Conservation (phyloP, 2,113 vertebrate species). For the Atrichornis clamosus region DNA sequence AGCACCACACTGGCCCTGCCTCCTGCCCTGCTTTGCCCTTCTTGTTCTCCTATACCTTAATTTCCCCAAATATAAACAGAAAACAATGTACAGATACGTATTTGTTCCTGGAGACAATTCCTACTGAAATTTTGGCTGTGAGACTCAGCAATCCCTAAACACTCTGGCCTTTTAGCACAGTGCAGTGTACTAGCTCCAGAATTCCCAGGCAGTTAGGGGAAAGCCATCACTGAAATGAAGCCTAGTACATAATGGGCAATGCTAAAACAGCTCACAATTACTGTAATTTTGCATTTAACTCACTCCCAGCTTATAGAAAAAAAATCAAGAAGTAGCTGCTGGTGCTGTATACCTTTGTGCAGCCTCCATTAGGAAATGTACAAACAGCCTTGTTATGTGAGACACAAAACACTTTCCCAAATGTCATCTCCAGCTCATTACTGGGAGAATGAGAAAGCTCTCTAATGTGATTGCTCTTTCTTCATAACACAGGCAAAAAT, state of each 20-base stretch:
- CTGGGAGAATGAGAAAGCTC: constrained; percentile 49
- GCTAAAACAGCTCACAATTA: constrained; percentile 68
- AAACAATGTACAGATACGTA: neutral
- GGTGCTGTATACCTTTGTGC: constrained; percentile 12
- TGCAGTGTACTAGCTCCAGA: neutral
- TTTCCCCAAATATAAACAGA: neutral
- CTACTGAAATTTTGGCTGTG: neutral
- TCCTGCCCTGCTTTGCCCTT: neutral
- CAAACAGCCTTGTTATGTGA: constrained; percentile 63
- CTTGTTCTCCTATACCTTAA: neutral
- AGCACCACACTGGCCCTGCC: neutral
- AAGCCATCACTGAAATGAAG: constrained; percentile 28
- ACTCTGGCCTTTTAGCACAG: neutral
- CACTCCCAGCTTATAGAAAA: constrained; percentile 55
- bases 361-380: constrained; percentile 52
- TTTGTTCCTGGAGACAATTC: neutral
- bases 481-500: constrained; percentile 67
- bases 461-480: constrained; percentile 68
- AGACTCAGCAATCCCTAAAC: neutral
- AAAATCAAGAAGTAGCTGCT: constrained; percentile 9
- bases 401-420: constrained; percentile 49
- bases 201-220: constrained; percentile 38
- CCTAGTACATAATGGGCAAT: constrained; percentile 38
- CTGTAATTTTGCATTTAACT: constrained; percentile 75
- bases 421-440: constrained; percentile 64